A percentile compares a stretch with the other conserved stretches of the same genome.
Conservation (phyloP, 1,140 invertebrate species). For the Drosophila hydei region DNA sequence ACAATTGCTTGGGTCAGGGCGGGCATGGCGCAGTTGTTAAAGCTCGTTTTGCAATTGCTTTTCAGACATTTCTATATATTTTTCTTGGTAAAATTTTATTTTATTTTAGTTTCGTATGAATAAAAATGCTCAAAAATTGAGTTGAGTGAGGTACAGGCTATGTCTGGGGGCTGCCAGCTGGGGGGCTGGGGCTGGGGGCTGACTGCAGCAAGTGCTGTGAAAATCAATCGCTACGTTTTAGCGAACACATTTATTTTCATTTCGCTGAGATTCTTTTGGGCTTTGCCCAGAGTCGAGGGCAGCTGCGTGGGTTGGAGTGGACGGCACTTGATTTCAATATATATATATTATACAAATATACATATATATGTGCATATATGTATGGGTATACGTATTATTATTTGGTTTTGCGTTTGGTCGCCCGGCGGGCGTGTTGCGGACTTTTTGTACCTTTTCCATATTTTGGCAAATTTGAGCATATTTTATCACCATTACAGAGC, state of each 20-base stretch:
- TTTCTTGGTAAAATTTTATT: conserved; percentile 3
- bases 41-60: neutral
- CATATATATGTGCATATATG: conserved; percentile 48
- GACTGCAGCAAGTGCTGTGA: conserved; percentile 16
- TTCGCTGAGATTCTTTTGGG: conserved; percentile 71
- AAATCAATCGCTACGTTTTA: conserved; percentile 79
- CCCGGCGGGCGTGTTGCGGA: conserved; percentile 39
- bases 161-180: neutral
- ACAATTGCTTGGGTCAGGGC: too few relatives aligned
- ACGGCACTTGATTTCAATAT: conserved; percentile 63
- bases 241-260: conserved; percentile 81
- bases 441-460: conserved; percentile 73
- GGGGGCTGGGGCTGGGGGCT: neutral
- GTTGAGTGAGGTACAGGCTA: neutral
- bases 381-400: conserved; percentile 40
- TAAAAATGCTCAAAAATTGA: conserved; percentile 44
- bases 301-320: neutral
- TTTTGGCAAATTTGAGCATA: conserved; percentile 83
- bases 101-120: conserved; percentile 53
- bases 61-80: neutral
- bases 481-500: conserved; percentile 79
- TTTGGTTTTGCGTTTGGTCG: conserved; percentile 23
- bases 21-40: neutral
- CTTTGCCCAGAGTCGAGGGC: conserved; percentile 4
- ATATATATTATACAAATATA: conserved; percentile 34